phyloP scores from a whole-genome alignment of 1,140 invertebrate genomes.

The Halotydeus destructor region DNA sequence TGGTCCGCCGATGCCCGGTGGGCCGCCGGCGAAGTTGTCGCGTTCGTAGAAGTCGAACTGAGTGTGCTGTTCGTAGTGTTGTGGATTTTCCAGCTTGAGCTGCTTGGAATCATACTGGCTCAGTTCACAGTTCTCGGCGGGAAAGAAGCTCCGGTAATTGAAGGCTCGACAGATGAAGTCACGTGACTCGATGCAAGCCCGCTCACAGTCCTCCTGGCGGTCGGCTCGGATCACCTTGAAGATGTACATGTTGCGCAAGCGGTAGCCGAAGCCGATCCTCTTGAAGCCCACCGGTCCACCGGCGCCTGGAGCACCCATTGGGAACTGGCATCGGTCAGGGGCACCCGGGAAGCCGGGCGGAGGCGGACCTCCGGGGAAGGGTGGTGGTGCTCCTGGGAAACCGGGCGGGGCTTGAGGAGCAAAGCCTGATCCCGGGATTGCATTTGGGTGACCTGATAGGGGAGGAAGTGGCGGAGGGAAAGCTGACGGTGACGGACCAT shows the following conservation, averaged over 20 bases:
- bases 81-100: conserved; percentile 56
- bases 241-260: conserved; percentile 53
- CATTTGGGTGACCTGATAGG: too few species aligned
- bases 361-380: background rate
- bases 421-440: too few species aligned
- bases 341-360: background rate
- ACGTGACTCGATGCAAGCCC: conserved; percentile 52
- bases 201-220: conserved; percentile 49
- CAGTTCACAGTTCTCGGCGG: conserved; percentile 58
- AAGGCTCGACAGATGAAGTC: conserved; percentile 71
- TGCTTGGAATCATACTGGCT: conserved; percentile 62
- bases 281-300: conserved; percentile 11
- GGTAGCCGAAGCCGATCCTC: conserved; percentile 41
- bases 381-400: background rate
- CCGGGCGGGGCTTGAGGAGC: too few species aligned
- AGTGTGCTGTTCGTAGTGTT: conserved; percentile 54
- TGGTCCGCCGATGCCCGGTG: conserved; percentile 5
- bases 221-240: conserved; percentile 45
- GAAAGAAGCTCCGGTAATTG: conserved; percentile 30
- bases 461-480: background rate
- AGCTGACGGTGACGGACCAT: background rate
- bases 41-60: conserved; percentile 73
- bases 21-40: conserved; percentile 11
- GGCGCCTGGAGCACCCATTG: background rate
- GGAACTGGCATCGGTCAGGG: conserved; percentile 2